Evolutionary conservation across 2,797 vertebrate species (phyloP).

Genomic region (Alauda arvensis): DNA sequence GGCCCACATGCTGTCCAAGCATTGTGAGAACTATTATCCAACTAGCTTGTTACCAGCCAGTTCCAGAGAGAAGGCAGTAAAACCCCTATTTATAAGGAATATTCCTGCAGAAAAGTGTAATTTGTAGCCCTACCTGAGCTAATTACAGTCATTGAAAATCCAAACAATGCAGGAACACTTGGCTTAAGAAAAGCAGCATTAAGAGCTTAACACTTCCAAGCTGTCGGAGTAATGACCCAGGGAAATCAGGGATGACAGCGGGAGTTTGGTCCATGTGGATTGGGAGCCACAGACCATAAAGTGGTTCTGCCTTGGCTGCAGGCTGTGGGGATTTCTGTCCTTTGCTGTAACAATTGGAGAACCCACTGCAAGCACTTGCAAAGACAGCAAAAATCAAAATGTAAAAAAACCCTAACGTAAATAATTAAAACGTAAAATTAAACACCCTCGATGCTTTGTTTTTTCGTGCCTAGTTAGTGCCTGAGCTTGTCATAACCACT

Average conservation of each 20-base stretch:
- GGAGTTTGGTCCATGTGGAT: fast-evolving
- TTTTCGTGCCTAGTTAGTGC: background rate
- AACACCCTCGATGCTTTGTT: background rate
- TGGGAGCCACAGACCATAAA: background rate
- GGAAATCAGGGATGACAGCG: fast-evolving
- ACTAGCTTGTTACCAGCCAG: background rate
- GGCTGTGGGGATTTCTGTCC: background rate
- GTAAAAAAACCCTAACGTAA: background rate
- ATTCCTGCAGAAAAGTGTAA: background rate
- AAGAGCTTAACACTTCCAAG: background rate
- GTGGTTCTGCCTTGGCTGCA: background rate
- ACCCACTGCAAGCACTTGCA: background rate
- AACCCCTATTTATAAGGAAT: background rate
- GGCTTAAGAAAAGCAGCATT: conserved; percentile 1
- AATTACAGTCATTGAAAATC: background rate
- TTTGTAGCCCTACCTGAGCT: background rate
- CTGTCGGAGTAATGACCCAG: background rate
- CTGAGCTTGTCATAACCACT: background rate
- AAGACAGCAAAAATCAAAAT: background rate
- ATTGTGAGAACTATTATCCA: background rate
- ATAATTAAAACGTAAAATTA: conserved; percentile 1
- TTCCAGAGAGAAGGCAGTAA: background rate
- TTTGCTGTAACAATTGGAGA: background rate
- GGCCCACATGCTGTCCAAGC: background rate
- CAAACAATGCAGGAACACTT: background rate